These are phyloP conservation scores for Parotocinclus haroldoi DNA, from an alignment of 2,797 vertebrate genomes.

Conservation along the genomic window DNA sequence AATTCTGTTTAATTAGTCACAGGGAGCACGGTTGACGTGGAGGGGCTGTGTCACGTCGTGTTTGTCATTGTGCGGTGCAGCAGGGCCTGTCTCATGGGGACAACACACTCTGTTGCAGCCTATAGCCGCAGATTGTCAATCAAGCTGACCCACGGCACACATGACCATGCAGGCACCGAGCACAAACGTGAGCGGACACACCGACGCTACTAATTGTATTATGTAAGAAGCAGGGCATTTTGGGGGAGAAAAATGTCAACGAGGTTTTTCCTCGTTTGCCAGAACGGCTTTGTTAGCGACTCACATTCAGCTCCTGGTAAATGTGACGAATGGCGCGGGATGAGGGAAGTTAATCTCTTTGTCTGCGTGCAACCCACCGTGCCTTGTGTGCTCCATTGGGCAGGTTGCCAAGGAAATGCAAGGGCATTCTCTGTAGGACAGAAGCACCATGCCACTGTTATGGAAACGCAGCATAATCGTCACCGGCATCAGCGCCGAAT, in stretches of 20 bases:
- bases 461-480: slow-evolving; percentile 58
- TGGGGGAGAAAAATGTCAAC: slow-evolving; percentile 13
- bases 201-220: slow-evolving; percentile 17
- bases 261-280: slow-evolving; percentile 17
- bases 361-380: slow-evolving; percentile 58
- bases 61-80: slow-evolving; percentile 61
- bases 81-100: slow-evolving; percentile 59
- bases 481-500: slow-evolving; percentile 44
- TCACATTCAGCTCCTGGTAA: slow-evolving; percentile 44
- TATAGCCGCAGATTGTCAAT: slow-evolving; percentile 53
- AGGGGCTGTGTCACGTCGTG: slow-evolving; percentile 65
- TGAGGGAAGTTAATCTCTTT: slow-evolving; percentile 64
- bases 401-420: slow-evolving; percentile 64
- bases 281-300: not conserved
- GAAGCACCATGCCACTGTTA: slow-evolving; percentile 54
- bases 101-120: slow-evolving; percentile 60
- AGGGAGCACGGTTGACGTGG: slow-evolving; percentile 49
- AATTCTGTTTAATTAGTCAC: slow-evolving; percentile 75
- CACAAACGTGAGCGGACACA: slow-evolving; percentile 1
- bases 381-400: slow-evolving; percentile 55
- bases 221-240: slow-evolving; percentile 17
- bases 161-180: too few relatives aligned
- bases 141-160: too few relatives aligned
- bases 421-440: slow-evolving; percentile 58
- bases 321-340: slow-evolving; percentile 49